Evolutionary conservation across 2,113 vertebrate genomes (phyloP).

Genomic region (Dasyprocta punctata): DNA sequence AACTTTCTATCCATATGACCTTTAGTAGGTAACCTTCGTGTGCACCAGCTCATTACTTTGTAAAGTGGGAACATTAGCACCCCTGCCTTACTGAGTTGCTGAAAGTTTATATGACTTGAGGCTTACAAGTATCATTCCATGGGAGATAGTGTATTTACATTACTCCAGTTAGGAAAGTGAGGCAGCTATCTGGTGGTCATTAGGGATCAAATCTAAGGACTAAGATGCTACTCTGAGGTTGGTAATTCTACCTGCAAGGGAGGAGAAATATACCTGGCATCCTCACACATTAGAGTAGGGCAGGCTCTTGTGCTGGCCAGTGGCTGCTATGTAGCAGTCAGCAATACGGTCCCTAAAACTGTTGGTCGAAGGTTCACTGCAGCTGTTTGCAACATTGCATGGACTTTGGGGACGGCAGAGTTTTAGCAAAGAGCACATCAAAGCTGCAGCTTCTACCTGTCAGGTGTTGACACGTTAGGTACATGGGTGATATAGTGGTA

Average conservation of each 20-base stretch:
- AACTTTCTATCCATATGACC: neutral
- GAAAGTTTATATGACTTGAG: neutral
- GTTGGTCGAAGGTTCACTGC: neutral
- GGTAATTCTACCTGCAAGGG: neutral
- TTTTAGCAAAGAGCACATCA: neutral
- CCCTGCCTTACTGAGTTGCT: neutral
- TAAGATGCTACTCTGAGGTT: neutral
- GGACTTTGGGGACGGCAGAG: neutral
- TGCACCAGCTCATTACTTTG: neutral
- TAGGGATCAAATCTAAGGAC: neutral
- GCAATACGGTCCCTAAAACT: neutral
- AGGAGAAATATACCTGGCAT: neutral
- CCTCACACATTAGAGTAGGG: neutral
- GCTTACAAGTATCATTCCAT: neutral
- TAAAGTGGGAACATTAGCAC: neutral
- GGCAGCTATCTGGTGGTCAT: neutral
- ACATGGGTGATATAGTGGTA: neutral
- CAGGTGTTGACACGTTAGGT: neutral
- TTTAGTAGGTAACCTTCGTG: neutral
- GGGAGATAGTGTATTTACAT: neutral
- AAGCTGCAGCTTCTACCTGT: neutral
- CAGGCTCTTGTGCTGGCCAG: neutral
- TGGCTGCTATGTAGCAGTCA: neutral
- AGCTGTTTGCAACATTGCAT: neutral
- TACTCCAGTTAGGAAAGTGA: neutral